Percentiles rank a stretch among this genome's conserved stretches.
Conservation (phyloP, 2,888 invertebrate species). For the Ormyrus nitidulus region DNA sequence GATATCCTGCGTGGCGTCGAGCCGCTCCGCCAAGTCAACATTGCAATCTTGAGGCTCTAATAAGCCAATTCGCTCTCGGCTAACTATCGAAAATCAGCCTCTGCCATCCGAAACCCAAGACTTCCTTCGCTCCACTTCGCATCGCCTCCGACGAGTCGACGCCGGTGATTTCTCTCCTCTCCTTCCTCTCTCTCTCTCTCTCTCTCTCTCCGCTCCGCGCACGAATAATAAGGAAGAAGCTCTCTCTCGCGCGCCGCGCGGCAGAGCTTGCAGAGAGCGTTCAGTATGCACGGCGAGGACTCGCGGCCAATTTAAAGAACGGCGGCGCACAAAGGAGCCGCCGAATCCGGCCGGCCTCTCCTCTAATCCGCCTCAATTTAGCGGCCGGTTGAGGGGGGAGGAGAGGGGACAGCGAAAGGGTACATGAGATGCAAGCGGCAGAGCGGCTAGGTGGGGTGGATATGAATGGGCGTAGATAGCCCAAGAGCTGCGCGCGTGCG, state of each 20-base stretch:
- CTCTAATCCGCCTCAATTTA: conserved; percentile 75
- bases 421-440: background rate
- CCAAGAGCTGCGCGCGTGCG: conserved; percentile 65
- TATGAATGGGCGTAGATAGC: background rate
- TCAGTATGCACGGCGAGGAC: conserved; percentile 65
- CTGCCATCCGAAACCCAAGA: no score
- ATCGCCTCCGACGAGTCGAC: no score
- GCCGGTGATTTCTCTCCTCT: no score
- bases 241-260: conserved; percentile 3
- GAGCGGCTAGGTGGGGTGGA: background rate
- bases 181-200: no score
- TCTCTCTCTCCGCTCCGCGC: background rate
- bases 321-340: conserved; percentile 70
- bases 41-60: no score
- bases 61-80: no score
- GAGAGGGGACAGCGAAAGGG: background rate
- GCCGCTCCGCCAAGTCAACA: no score
- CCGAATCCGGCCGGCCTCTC: conserved; percentile 72
- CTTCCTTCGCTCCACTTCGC: no score
- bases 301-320: conserved; percentile 72
- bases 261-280: background rate
- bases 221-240: conserved; percentile 45
- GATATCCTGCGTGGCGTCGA: no score
- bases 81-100: no score
- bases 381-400: conserved; percentile 47